Percentiles rank a stretch among this genome's conserved stretches.
Evolutionary conservation across 2,888 invertebrate species (phyloP).

Genomic region (Balanococcus diminutus): DNA sequence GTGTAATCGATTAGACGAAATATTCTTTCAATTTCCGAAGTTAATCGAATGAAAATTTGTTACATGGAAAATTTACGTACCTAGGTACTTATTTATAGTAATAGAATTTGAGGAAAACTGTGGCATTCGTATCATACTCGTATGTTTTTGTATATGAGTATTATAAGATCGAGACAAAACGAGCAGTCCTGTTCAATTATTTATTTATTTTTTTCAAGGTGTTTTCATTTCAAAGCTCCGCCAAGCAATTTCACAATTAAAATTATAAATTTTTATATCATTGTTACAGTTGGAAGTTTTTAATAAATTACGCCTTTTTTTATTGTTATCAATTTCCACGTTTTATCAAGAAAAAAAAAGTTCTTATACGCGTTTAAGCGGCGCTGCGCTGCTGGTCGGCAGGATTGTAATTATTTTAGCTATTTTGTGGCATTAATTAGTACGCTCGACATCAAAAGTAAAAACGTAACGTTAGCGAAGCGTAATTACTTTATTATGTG

Average conservation of each 20-base stretch:
- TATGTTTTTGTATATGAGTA: background rate
- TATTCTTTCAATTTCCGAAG: background rate
- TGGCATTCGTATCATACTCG: background rate
- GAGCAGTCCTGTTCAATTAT: background rate
- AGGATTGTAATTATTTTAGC: constrained; percentile 3
- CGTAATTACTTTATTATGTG: constrained; percentile 5
- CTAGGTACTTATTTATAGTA: background rate
- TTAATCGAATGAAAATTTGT: background rate
- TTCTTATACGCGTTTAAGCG: background rate
- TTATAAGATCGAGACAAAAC: no score
- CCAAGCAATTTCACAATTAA: background rate
- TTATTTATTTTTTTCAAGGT: background rate
- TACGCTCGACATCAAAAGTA: background rate
- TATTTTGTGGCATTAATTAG: constrained; percentile 17
- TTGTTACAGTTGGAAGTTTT: background rate
- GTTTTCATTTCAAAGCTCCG: background rate
- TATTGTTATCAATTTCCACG: background rate
- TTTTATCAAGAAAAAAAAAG: background rate
- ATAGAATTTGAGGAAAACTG: background rate
- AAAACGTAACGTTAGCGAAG: constrained; percentile 21
- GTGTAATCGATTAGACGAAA: background rate
- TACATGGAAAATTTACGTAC: background rate
- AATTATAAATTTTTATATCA: background rate
- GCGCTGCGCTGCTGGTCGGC: no score
- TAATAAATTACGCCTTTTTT: background rate